Base-by-base conservation (phyloP, 2,113 vertebrate genomes). In the Prionailurus viverrinus region DNA sequence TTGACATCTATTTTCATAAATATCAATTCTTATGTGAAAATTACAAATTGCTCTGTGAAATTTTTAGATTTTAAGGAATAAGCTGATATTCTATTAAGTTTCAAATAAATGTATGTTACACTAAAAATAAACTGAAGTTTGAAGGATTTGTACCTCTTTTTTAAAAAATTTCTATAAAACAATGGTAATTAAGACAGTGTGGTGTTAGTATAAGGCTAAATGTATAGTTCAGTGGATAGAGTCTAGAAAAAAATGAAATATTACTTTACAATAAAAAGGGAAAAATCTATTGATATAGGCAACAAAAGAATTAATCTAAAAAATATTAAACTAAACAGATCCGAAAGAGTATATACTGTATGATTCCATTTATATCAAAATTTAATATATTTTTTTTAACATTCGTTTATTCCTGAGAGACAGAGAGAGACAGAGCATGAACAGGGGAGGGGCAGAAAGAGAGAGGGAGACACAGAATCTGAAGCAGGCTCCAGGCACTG, bases 31-130 rank as follows among this genome's bases (percentile, higher is more conserved):
- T 68, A 63, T 68, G 89, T 83, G 12, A 58, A 84, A 55, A 11
- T 73, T 69, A 23, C 4, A 79, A 78, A 55, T 73, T 78, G 1
- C 1, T 91, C 12, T 71, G 61, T 6, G 76, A 89, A 73, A 92
- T 87, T 96, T 95, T 55, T 45, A 66, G 15, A 48, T 96, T 97
- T 98, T 94, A 83, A 41, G 1, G 1, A 80, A 33, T 48, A 97
- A 68, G 7, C 7, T 76, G 36, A 29, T 68, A 87, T 53, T 86
- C n/a, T 51, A 33, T 79, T 71, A 41, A 41, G 12, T 80, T 86
- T 63, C 31, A 61, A 78, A 79, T 87, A 73, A 66, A 23, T n/a
- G 48, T 15, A 48, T 27, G 84, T 66, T 90, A 71, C 31, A 53
- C 41, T 71, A 45, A 65, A 91, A 87, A n/a, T 53, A 45, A 63